Conservation (phyloP, 2,888 invertebrate genomes). For the Rotaria magnacalcarata region DNA sequence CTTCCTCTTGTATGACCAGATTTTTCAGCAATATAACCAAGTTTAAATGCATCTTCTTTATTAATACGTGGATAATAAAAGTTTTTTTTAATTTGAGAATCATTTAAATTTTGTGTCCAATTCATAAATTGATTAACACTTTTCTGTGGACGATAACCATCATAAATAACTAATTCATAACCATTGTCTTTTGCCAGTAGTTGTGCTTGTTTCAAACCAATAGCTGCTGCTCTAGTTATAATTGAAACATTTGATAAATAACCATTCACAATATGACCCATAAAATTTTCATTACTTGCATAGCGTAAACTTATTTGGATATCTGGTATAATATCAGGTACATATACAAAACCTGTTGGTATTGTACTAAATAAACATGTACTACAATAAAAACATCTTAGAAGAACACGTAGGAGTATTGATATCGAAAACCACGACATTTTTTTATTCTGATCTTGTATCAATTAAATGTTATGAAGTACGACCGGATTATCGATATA, state of each 20-base stretch:
- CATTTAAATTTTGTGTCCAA: constrained; percentile 19
- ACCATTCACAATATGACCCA: background rate
- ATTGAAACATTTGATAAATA: constrained; percentile 19
- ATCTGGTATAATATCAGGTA: background rate
- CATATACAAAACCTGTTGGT: constrained; percentile 32
- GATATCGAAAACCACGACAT: no score
- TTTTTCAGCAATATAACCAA: constrained; percentile 6
- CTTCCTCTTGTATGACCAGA: constrained; percentile 35
- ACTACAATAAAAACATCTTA: no score
- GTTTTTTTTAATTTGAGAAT: background rate
- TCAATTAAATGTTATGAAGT: no score
- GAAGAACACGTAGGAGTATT: no score
- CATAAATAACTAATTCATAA: constrained; percentile 36
- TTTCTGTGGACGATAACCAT: constrained; percentile 32
- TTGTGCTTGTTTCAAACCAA: background rate
- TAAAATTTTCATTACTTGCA: background rate
- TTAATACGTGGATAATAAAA: constrained; percentile 30
- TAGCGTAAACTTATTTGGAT: constrained; percentile 21
- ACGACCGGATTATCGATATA: no score
- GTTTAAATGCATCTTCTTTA: constrained; percentile 1
- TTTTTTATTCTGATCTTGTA: no score
- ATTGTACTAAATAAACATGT: background rate
- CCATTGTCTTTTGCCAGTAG: background rate
- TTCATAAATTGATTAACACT: constrained; percentile 30
- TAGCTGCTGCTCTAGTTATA: background rate